Conservation (phyloP, 2,113 vertebrate species). For the Oplegnathus fasciatus region DNA sequence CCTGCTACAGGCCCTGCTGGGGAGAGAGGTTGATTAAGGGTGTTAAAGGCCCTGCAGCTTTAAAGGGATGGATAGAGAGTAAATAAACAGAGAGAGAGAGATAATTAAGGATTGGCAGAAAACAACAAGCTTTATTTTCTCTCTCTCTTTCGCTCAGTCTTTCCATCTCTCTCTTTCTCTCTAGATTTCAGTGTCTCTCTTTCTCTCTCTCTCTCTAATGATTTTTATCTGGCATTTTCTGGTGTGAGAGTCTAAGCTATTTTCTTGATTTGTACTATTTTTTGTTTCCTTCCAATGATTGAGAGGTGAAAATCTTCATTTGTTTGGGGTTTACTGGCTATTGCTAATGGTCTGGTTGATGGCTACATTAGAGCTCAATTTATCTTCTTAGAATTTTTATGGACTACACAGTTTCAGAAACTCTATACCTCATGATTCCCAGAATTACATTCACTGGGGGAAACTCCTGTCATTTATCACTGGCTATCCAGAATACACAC, state of each 20-base stretch:
- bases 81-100: conserved; percentile 71
- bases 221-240: conserved; percentile 5
- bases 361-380: conserved; percentile 23
- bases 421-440: neutral
- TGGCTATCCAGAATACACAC: neutral
- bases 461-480: neutral
- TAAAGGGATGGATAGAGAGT: conserved; percentile 74
- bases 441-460: neutral
- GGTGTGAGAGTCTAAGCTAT: neutral
- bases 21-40: conserved; percentile 81
- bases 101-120: conserved; percentile 78
- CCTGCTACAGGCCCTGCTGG: conserved; percentile 66
- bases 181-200: conserved; percentile 9
- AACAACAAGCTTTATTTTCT: conserved; percentile 48
- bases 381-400: conserved; percentile 24
- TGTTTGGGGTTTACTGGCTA: conserved; percentile 17
- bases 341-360: conserved; percentile 38
- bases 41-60: conserved; percentile 77
- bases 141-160: conserved; percentile 5
- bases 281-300: conserved; percentile 12
- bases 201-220: conserved; percentile 6
- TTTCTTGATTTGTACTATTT: conserved; percentile 22
- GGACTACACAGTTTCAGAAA: conserved; percentile 30
- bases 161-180: neutral
- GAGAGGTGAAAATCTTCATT: conserved; percentile 30